phyloP scores from a whole-genome alignment of 2,888 invertebrate genomes.

The Standfussiana lucernea region DNA sequence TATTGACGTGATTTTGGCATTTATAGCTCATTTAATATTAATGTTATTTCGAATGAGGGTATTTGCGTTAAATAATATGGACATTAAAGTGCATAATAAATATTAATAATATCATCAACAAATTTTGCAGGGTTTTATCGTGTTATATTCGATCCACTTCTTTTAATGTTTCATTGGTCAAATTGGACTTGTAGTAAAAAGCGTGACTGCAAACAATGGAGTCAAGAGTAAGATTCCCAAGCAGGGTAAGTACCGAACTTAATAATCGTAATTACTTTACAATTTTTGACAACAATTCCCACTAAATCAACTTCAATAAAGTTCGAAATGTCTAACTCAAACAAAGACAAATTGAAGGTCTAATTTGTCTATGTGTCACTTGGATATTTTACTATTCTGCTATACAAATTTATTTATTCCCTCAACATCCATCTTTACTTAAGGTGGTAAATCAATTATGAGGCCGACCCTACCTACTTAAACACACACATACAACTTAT shows the following conservation, averaged over 20 bases:
- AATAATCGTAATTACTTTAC: not conserved
- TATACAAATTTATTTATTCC: too few species aligned
- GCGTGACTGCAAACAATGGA: not conserved
- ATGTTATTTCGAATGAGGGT: not conserved
- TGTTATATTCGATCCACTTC: not conserved
- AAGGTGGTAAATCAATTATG: not conserved
- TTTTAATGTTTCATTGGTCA: not conserved
- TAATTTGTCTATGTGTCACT: too few species aligned
- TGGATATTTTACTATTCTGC: too few species aligned
- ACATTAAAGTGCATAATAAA: slow-evolving; percentile 4
- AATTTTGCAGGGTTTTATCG: not conserved
- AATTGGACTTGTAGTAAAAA: not conserved
- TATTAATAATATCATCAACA: not conserved
- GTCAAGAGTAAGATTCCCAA: not conserved
- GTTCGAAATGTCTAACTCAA: not conserved
- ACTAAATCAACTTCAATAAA: not conserved
- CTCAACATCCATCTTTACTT: too few species aligned
- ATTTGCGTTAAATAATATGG: not conserved
- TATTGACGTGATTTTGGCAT: slow-evolving; percentile 33
- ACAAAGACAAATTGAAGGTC: not conserved
- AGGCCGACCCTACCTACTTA: not conserved
- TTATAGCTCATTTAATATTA: slow-evolving; percentile 30
- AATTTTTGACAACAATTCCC: not conserved
- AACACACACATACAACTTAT: not conserved
- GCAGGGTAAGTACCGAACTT: not conserved